Evolutionary conservation across 2,797 vertebrate species (phyloP).

Genomic region (Benthosema pterotum): DNA sequence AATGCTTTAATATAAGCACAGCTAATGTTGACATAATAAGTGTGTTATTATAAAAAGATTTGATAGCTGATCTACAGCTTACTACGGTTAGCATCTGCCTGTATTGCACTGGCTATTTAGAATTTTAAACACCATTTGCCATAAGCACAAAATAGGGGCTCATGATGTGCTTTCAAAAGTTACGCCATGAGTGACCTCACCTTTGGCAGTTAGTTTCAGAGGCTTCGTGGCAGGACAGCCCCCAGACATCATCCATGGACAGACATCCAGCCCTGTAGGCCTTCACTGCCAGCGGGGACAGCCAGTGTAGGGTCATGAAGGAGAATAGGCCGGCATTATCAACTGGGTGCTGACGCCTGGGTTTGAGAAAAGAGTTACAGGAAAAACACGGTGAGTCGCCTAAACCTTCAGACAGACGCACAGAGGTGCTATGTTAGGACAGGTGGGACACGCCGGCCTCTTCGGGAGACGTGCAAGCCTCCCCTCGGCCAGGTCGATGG

Average conservation of each 20-base stretch:
- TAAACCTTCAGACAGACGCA: conserved; percentile 43
- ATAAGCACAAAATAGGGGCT: neutral
- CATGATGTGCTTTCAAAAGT: neutral
- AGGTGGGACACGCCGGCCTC: conserved; percentile 32
- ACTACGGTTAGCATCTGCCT: no score
- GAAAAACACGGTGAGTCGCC: conserved; percentile 46
- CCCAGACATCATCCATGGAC: conserved; percentile 81
- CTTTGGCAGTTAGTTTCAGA: conserved; percentile 82
- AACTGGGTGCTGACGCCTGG: conserved; percentile 85
- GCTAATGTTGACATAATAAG: no score
- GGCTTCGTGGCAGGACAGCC: conserved; percentile 83
- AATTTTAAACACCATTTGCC: no score
- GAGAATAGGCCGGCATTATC: conserved; percentile 87
- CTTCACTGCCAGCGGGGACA: conserved; percentile 81
- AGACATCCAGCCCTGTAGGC: conserved; percentile 77
- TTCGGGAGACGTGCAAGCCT: conserved; percentile 44
- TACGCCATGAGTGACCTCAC: conserved; percentile 63
- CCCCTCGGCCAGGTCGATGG: conserved; percentile 39
- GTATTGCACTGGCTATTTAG: no score
- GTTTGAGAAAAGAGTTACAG: conserved; percentile 45
- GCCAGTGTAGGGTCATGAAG: conserved; percentile 87
- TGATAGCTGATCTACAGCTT: no score
- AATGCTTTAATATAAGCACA: no score
- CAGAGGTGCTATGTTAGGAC: conserved; percentile 50
- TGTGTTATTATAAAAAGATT: no score